Percentiles rank a stretch among this genome's conserved stretches.
Evolutionary conservation across 2,888 invertebrate genomes (phyloP).

Genomic region (Troglohyphantes excavatus): DNA sequence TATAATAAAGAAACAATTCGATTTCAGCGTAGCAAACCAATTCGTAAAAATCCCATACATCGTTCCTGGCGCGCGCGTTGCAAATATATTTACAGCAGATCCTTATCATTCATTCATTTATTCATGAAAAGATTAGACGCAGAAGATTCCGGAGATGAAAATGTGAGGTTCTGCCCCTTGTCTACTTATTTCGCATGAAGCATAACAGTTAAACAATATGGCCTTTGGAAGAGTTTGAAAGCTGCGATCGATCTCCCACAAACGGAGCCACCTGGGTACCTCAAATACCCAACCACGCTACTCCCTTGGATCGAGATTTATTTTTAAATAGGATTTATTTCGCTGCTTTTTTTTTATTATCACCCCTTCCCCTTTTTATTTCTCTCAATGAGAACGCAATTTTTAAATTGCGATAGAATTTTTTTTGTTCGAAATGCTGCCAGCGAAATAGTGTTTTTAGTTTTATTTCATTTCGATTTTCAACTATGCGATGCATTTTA

Average conservation of each 20-base stretch:
- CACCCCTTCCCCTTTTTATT: neutral
- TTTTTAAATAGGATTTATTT: constrained; percentile 69
- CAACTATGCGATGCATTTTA: no score
- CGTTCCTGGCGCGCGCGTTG: no score
- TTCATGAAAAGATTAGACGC: constrained; percentile 24
- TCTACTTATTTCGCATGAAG: constrained; percentile 43
- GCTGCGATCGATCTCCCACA: constrained; percentile 64
- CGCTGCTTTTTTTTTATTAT: constrained; percentile 18
- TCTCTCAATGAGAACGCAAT: constrained; percentile 27
- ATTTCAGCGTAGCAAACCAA: no score
- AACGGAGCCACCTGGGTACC: constrained; percentile 75
- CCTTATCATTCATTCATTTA: constrained; percentile 63
- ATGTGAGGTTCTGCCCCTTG: constrained; percentile 1
- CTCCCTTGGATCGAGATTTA: constrained; percentile 55
- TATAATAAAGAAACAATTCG: no score
- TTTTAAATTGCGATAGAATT: constrained; percentile 66
- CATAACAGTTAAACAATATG: constrained; percentile 74
- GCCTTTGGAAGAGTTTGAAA: constrained; percentile 60
- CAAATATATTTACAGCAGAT: constrained; percentile 17
- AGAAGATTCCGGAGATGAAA: constrained; percentile 26
- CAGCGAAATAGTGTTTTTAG: neutral
- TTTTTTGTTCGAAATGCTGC: constrained; percentile 6
- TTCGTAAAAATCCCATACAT: no score
- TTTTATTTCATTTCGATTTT: no score
- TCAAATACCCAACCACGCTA: constrained; percentile 54